A percentile compares a stretch with the other conserved stretches of the same genome.
Evolutionary conservation across 23 tunicate species (phyloP).

Genomic region (Ciona savignyi): DNA sequence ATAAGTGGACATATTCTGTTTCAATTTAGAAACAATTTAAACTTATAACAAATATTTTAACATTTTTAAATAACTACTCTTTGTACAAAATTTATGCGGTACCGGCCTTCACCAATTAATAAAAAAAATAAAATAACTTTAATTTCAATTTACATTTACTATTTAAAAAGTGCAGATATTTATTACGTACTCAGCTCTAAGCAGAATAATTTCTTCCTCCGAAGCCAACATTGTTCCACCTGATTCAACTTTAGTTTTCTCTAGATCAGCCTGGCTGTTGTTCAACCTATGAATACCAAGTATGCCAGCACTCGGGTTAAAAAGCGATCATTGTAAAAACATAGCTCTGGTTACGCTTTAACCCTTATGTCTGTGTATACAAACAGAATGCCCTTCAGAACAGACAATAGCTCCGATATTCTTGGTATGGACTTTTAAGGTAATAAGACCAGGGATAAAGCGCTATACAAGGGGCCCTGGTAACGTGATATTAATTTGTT

Average conservation of each 20-base stretch:
- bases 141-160: too few relatives aligned
- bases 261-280: conserved; percentile 91
- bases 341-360: not conserved
- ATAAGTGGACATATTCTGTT: not conserved
- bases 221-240: conserved; percentile 77
- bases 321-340: not conserved
- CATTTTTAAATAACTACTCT: not conserved
- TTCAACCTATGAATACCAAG: too few relatives aligned
- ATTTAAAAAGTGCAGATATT: too few relatives aligned
- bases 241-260: conserved; percentile 88
- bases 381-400: not conserved
- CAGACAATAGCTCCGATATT: not conserved
- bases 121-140: too few relatives aligned
- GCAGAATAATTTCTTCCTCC: conserved; percentile 87
- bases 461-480: not conserved
- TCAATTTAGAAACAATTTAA: not conserved
- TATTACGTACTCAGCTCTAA: conserved; percentile 89
- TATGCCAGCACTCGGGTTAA: too few relatives aligned
- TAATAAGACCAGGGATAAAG: not conserved
- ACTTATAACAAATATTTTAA: not conserved
- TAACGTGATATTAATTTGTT: not conserved
- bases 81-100: too few relatives aligned
- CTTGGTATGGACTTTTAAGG: not conserved
- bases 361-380: not conserved
- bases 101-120: too few relatives aligned